phyloP scores from a whole-genome alignment of 2,888 invertebrate genomes.

The Periphyllus acericola region DNA sequence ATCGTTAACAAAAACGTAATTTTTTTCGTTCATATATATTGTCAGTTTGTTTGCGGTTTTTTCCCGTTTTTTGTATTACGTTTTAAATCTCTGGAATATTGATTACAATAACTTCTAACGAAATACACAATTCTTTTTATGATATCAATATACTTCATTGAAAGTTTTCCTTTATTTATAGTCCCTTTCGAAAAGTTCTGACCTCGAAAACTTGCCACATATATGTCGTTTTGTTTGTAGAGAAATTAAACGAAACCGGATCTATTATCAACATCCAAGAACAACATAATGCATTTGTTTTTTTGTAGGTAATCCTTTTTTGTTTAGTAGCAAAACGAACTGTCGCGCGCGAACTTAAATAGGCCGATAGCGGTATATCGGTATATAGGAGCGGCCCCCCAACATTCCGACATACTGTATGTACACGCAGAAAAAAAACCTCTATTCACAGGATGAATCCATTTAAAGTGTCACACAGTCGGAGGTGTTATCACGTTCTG shows the following conservation, averaged over 20 bases:
- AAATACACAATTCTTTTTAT: neutral
- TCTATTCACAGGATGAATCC: constrained; percentile 47
- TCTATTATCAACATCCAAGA: constrained; percentile 31
- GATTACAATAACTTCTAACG: neutral
- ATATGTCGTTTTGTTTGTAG: neutral
- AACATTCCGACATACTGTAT: constrained; percentile 47
- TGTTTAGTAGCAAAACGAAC: constrained; percentile 37
- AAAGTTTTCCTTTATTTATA: neutral
- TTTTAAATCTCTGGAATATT: neutral
- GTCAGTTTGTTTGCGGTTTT: neutral
- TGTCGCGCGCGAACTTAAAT: constrained; percentile 57
- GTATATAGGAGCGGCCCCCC: constrained; percentile 42
- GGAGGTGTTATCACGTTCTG: constrained; percentile 61
- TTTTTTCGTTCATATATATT: neutral
- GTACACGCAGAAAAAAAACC: constrained; percentile 20
- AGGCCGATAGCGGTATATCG: constrained; percentile 60
- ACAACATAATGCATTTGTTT: constrained; percentile 38
- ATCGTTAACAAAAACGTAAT: neutral
- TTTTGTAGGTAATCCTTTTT: constrained; percentile 48
- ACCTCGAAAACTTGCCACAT: constrained; percentile 5
- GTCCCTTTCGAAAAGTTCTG: constrained; percentile 17
- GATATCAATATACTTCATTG: neutral
- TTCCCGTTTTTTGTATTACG: neutral
- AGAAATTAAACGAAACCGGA: constrained; percentile 48
- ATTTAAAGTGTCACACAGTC: constrained; percentile 59